Conservation (phyloP, 2,888 invertebrate genomes). For the Argyresthia albistria region DNA sequence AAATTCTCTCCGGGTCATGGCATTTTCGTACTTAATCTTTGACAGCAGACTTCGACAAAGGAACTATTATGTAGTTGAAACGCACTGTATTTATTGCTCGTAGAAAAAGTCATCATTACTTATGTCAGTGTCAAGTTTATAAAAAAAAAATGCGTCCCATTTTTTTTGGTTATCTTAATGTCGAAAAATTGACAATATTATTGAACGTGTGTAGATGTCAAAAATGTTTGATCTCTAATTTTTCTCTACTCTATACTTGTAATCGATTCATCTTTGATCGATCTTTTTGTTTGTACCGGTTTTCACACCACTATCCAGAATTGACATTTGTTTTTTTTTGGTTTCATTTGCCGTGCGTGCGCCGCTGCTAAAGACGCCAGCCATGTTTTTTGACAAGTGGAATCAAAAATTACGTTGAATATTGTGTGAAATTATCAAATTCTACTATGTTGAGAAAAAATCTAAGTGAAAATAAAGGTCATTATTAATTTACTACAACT, state of each 20-base stretch:
- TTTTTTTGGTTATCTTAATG: neutral
- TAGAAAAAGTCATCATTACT: too few species aligned
- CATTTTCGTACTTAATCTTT: too few species aligned
- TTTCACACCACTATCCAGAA: neutral
- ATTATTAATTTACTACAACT: neutral
- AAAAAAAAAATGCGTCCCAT: too few species aligned
- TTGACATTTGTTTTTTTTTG: too few species aligned
- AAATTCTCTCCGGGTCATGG: too few species aligned
- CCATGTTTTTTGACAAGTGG: neutral
- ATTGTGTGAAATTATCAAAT: neutral
- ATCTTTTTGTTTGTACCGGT: neutral
- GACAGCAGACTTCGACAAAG: too few species aligned
- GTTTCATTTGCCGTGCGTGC: too few species aligned
- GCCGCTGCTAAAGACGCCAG: neutral
- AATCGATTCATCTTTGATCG: too few species aligned
- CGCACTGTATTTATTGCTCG: too few species aligned
- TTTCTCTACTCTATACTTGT: too few species aligned
- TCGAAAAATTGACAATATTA: neutral
- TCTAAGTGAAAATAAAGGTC: neutral
- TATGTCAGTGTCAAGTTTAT: too few species aligned
- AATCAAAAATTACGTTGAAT: neutral
- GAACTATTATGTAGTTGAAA: too few species aligned
- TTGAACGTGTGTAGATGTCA: neutral
- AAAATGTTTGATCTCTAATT: neutral
- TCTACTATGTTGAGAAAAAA: neutral